phyloP scores from a whole-genome alignment of 2,797 vertebrate species.

The Loriculus beryllinus region DNA sequence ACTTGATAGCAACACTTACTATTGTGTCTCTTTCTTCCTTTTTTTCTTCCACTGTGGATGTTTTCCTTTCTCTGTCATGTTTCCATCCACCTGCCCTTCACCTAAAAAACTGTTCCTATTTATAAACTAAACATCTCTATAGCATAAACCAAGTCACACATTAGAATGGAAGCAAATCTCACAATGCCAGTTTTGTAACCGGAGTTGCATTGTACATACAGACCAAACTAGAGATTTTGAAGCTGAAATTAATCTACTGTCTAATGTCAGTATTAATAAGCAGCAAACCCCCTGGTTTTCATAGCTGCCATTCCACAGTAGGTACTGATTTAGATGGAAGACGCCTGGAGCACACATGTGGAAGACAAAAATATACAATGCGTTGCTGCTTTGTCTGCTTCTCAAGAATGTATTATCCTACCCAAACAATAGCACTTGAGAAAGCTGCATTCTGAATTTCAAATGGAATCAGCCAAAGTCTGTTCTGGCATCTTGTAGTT shows the following conservation, averaged over 20 bases:
- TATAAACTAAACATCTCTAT: not conserved
- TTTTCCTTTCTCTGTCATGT: not conserved
- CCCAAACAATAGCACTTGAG: not conserved
- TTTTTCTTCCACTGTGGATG: not conserved
- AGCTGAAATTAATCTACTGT: not conserved
- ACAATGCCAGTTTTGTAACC: not conserved
- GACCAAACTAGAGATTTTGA: not conserved
- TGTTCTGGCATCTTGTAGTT: slow-evolving; percentile 7
- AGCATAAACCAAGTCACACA: not conserved
- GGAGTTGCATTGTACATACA: not conserved
- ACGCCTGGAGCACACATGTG: not conserved
- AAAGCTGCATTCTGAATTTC: slow-evolving; percentile 10
- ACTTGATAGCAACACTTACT: not conserved
- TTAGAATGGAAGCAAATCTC: not conserved
- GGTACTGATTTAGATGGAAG: not conserved
- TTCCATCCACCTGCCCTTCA: not conserved
- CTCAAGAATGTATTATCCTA: not conserved
- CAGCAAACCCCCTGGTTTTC: not conserved
- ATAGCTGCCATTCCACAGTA: not conserved
- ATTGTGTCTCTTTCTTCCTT: not conserved
- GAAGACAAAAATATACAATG: not conserved
- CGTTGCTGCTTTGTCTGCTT: not conserved
- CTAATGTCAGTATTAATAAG: not conserved
- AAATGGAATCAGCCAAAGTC: not conserved
- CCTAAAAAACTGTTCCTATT: not conserved